phyloP scores from a whole-genome alignment of 1,140 invertebrate genomes.

The Stegodyphus dumicola region DNA sequence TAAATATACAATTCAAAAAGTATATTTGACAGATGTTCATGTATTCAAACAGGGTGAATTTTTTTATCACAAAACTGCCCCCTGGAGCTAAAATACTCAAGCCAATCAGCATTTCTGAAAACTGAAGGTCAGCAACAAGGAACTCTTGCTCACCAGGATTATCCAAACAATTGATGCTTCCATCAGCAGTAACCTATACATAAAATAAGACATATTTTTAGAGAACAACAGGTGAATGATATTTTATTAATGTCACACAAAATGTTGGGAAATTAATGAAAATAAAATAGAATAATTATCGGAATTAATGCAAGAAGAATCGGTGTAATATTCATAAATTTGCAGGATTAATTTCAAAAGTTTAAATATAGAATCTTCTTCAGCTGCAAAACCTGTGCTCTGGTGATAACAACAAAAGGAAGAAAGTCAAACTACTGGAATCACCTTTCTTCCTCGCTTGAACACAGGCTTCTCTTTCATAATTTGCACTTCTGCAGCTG shows the following conservation, averaged over 20 bases:
- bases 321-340: too few species aligned
- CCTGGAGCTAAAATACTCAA: constrained; percentile 77
- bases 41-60: constrained; percentile 91
- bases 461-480: too few species aligned
- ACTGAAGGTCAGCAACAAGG: constrained; percentile 80
- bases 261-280: too few species aligned
- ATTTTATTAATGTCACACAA: too few species aligned
- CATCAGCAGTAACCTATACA: constrained; percentile 85
- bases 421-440: too few species aligned
- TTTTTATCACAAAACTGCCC: constrained; percentile 88
- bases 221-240: too few species aligned
- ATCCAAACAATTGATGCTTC: constrained; percentile 87
- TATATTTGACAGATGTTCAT: constrained; percentile 83
- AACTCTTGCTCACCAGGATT: constrained; percentile 88
- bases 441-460: too few species aligned
- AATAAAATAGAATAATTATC: background rate
- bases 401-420: too few species aligned
- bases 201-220: background rate
- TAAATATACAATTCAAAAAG: constrained; percentile 81
- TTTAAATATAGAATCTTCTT: background rate
- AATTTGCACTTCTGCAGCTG: too few species aligned
- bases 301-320: background rate
- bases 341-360: background rate
- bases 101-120: constrained; percentile 83
- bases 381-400: too few species aligned